Percentiles rank a stretch among this genome's conserved stretches.
These are phyloP conservation scores for Eidolon dupreanum DNA, from an alignment of 2,797 vertebrate genomes.

Conservation along the genomic window DNA sequence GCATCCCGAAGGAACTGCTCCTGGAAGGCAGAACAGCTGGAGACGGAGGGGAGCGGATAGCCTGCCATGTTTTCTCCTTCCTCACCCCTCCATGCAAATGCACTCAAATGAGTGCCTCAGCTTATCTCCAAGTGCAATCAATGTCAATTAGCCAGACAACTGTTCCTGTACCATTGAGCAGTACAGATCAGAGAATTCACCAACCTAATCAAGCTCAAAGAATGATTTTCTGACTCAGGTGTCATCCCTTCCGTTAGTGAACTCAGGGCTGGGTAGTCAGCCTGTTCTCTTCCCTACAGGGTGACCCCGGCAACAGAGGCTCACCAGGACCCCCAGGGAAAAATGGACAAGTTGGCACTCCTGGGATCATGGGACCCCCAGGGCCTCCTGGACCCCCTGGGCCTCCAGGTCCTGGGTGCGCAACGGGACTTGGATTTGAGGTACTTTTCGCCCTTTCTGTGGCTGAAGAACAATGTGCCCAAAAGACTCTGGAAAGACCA, in stretches of 20 bases:
- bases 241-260: not conserved
- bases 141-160: not conserved
- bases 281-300: slow-evolving; percentile 84
- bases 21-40: not conserved
- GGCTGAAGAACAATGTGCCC: not conserved
- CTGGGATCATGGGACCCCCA: slow-evolving; percentile 89
- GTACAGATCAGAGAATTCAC: not conserved
- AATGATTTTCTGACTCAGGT: not conserved
- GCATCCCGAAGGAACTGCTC: not conserved
- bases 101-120: not conserved
- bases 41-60: not conserved
- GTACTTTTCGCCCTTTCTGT: slow-evolving; percentile 78
- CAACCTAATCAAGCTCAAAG: not conserved
- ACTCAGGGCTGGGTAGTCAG: not conserved
- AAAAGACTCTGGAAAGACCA: not conserved
- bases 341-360: slow-evolving; percentile 87
- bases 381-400: slow-evolving; percentile 92
- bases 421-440: slow-evolving; percentile 87
- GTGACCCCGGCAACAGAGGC: slow-evolving; percentile 89
- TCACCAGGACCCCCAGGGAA: slow-evolving; percentile 90
- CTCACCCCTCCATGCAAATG: not conserved
- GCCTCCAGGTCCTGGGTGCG: slow-evolving; percentile 87
- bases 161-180: not conserved
- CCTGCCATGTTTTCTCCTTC: not conserved
- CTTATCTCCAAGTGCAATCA: not conserved